phyloP scores from a whole-genome alignment of 1,140 invertebrate genomes.

The Drosophila rufa region DNA sequence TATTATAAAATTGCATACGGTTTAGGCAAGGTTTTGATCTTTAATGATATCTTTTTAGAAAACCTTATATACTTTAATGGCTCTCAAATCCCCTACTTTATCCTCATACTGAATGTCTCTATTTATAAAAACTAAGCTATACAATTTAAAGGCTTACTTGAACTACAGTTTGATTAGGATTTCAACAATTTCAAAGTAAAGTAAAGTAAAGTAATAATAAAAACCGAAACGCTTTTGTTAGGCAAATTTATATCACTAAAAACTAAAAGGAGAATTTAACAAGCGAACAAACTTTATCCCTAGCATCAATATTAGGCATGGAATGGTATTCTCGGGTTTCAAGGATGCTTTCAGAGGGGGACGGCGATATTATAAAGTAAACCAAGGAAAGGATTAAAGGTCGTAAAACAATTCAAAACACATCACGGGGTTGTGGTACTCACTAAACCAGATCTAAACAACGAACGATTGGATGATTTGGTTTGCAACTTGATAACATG shows the following conservation, averaged over 20 bases:
- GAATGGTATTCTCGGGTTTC: background rate
- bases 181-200: background rate
- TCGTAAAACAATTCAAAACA: slow-evolving; percentile 49
- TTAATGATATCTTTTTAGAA: no score
- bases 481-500: slow-evolving; percentile 41
- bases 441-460: slow-evolving; percentile 70
- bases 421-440: slow-evolving; percentile 56
- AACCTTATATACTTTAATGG: no score
- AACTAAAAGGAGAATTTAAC: slow-evolving; percentile 2
- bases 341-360: slow-evolving; percentile 18
- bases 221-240: slow-evolving; percentile 13
- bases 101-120: background rate
- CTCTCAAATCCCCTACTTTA: background rate
- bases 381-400: slow-evolving; percentile 14
- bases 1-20: no score
- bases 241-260: slow-evolving; percentile 5
- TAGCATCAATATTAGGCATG: slow-evolving; percentile 18
- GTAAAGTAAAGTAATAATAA: slow-evolving; percentile 10
- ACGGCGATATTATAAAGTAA: slow-evolving; percentile 7
- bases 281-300: slow-evolving; percentile 9
- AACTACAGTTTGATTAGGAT: background rate
- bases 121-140: background rate
- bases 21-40: no score
- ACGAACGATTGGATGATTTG: slow-evolving; percentile 54
- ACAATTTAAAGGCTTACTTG: background rate